These are phyloP conservation scores for Festucalex cinctus DNA, from an alignment of 2,113 vertebrate species.

Conservation along the genomic window DNA sequence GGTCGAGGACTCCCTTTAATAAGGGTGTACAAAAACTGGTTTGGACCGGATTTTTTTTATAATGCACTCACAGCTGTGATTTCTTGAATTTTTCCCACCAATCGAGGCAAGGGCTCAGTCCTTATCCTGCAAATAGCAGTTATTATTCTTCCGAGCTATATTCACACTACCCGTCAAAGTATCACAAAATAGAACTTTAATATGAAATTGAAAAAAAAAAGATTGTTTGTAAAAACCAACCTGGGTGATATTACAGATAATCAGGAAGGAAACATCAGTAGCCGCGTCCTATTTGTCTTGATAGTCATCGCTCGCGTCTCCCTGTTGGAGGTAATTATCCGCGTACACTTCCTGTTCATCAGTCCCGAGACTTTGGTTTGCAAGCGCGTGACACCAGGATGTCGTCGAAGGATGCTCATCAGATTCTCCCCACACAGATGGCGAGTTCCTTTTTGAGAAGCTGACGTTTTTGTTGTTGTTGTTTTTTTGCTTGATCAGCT, in stretches of 20 bases:
- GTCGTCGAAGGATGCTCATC: constrained; percentile 44
- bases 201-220: neutral
- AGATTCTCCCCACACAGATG: constrained; percentile 56
- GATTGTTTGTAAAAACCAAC: neutral
- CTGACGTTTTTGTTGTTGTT: neutral
- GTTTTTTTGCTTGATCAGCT: constrained; percentile 7
- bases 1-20: too few relatives aligned
- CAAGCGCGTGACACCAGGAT: constrained; percentile 26
- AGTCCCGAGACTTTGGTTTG: constrained; percentile 2
- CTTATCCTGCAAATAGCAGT: too few relatives aligned
- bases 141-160: too few relatives aligned
- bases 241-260: neutral
- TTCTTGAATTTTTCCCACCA: too few relatives aligned
- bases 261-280: constrained; percentile 44
- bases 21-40: too few relatives aligned
- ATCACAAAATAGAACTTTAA: neutral
- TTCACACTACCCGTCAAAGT: neutral
- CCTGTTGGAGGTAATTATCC: constrained; percentile 47
- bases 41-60: too few relatives aligned
- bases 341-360: constrained; percentile 60
- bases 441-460: constrained; percentile 37
- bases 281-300: constrained; percentile 48
- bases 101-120: too few relatives aligned
- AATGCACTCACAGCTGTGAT: too few relatives aligned
- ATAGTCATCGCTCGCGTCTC: constrained; percentile 40